Percentiles rank a stretch among this genome's conserved stretches.
phyloP scores from a whole-genome alignment of 35 echinoderm and acorn worm genomes.

The Anneissia japonica region DNA sequence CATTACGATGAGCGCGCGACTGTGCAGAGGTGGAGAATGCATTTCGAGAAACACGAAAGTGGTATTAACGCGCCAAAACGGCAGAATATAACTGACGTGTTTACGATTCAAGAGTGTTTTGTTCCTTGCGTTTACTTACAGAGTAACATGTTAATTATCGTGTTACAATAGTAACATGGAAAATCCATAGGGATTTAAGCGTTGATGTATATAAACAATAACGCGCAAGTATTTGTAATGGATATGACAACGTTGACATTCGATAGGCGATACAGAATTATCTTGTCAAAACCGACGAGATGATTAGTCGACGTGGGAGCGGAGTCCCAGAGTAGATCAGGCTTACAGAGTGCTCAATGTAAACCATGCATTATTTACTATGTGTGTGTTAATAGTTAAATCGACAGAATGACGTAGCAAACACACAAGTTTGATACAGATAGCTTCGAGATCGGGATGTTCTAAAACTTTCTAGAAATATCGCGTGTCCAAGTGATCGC shows the following conservation, averaged over 20 bases:
- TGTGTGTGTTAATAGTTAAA: background rate
- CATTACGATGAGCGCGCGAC: background rate
- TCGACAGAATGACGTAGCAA: background rate
- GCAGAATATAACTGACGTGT: background rate
- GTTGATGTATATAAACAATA: constrained; percentile 2
- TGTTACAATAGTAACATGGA: background rate
- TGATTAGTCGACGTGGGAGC: background rate
- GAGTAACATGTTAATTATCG: background rate
- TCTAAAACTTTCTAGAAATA: no score
- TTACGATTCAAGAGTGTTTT: background rate
- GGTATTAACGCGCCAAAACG: background rate
- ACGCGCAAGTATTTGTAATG: background rate
- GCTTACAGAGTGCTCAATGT: background rate
- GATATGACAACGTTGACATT: background rate
- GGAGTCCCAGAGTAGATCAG: background rate
- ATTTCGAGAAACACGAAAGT: background rate
- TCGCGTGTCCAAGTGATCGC: no score
- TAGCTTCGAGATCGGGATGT: no score
- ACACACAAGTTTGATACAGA: background rate
- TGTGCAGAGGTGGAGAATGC: background rate
- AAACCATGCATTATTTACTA: background rate
- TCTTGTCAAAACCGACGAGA: background rate
- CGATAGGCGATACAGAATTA: background rate
- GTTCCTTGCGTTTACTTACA: background rate
- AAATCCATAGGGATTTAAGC: background rate